Percentiles rank a stretch among this genome's conserved stretches.
phyloP scores from a whole-genome alignment of 2,888 invertebrate genomes.

The Troglohyphantes excavatus region DNA sequence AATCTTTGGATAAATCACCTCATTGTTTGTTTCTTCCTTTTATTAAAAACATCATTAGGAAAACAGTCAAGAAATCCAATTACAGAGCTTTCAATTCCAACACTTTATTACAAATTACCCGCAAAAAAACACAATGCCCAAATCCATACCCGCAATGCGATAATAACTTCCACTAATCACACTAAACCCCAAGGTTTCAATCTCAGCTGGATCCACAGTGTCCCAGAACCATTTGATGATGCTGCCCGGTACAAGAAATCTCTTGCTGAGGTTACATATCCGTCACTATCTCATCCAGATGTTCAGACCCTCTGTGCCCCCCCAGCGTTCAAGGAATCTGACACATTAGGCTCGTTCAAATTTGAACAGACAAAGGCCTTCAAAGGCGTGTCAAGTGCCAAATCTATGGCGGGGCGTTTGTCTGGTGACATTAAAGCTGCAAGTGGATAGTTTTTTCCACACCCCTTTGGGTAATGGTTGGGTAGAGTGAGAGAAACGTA shows the following conservation, averaged over 20 bases:
- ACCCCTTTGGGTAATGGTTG: slow-evolving; percentile 1
- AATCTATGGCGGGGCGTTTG: slow-evolving; percentile 12
- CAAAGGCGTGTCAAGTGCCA: slow-evolving; percentile 45
- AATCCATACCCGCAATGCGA: background rate
- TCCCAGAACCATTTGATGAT: background rate
- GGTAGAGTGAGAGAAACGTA: background rate
- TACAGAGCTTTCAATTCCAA: background rate
- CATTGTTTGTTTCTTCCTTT: background rate
- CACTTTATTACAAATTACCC: slow-evolving; percentile 1
- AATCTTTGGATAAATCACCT: too few species aligned
- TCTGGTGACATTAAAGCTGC: background rate
- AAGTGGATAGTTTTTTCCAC: background rate
- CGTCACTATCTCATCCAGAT: slow-evolving; percentile 56
- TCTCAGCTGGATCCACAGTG: slow-evolving; percentile 18
- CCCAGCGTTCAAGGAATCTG: slow-evolving; percentile 13
- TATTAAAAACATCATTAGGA: background rate
- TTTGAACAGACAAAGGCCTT: slow-evolving; percentile 31
- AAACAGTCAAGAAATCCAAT: background rate
- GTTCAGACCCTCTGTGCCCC: slow-evolving; percentile 32
- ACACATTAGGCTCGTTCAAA: background rate
- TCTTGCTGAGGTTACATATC: slow-evolving; percentile 50
- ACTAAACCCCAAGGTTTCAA: background rate
- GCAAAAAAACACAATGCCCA: background rate
- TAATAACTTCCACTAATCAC: slow-evolving; percentile 5
- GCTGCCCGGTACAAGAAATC: background rate